Conservation (phyloP, 2,888 invertebrate species). For the Apoderus coryli region DNA sequence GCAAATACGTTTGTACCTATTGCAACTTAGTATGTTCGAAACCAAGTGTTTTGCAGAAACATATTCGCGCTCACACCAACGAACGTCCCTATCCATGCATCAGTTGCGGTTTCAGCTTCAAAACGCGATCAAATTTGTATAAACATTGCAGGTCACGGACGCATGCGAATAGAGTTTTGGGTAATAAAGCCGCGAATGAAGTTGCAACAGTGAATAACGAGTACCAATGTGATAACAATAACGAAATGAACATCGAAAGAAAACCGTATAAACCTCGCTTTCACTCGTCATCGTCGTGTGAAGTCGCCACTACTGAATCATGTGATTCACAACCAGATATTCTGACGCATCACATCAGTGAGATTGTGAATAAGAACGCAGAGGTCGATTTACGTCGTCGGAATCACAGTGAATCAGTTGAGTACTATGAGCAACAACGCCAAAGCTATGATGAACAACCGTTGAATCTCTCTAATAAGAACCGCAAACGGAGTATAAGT, state of each 20-base stretch:
- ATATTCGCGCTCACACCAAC: conserved; percentile 86
- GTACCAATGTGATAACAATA: conserved; percentile 1
- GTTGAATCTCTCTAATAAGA: conserved; percentile 37
- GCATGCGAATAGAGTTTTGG: conserved; percentile 32
- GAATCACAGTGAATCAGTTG: too few species aligned
- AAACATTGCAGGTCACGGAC: conserved; percentile 58
- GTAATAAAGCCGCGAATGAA: conserved; percentile 25
- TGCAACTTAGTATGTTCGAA: conserved; percentile 83
- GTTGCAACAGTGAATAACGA: conserved; percentile 9
- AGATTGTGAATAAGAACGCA: conserved; percentile 76
- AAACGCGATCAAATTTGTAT: conserved; percentile 85
- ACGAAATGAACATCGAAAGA: conserved; percentile 19
- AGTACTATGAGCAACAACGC: conserved; percentile 14
- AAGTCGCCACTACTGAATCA: conserved; percentile 21
- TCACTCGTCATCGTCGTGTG: conserved; percentile 28
- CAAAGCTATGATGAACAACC: conserved; percentile 34
- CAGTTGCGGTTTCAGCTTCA: conserved; percentile 83
- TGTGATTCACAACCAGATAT: conserved; percentile 46
- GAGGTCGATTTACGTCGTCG: conserved; percentile 16
- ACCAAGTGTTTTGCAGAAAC: conserved; percentile 86
- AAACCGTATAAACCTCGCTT: conserved; percentile 39
- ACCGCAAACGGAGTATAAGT: conserved; percentile 31
- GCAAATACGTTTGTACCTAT: conserved; percentile 73
- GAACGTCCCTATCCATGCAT: conserved; percentile 84
- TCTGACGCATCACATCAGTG: conserved; percentile 67